These are phyloP conservation scores for Pipistrellus pygmaeus DNA, from an alignment of 2,797 vertebrate species.

Conservation along the genomic window DNA sequence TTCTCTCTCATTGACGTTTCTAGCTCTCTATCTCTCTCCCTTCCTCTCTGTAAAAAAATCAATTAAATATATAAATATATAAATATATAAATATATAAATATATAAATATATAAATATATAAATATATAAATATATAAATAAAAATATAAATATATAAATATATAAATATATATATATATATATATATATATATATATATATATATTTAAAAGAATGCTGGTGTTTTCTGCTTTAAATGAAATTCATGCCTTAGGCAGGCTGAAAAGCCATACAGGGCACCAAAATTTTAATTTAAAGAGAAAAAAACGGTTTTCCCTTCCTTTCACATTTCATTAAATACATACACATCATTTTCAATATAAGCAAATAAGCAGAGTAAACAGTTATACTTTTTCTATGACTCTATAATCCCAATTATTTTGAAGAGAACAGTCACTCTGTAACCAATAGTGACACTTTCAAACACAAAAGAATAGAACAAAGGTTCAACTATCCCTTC, in stretches of 20 bases:
- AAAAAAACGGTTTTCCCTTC: slow-evolving; percentile 11
- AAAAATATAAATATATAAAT: no score
- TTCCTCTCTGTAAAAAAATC: no score
- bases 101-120: no score
- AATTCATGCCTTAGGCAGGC: not conserved
- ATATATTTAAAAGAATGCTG: not conserved
- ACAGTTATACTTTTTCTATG: not conserved
- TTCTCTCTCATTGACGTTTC: no score
- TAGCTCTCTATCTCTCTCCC: no score
- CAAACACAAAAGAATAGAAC: not conserved
- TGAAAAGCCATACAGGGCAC: not conserved
- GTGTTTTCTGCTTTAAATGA: slow-evolving; percentile 34
- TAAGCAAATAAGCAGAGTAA: slow-evolving; percentile 20
- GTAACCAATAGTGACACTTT: not conserved
- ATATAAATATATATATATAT: not conserved
- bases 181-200: no score
- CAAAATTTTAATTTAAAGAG: not conserved
- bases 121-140: not conserved
- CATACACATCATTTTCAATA: not conserved
- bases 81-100: not conserved
- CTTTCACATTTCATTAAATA: slow-evolving; percentile 53
- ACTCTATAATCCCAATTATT: not conserved
- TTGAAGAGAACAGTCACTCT: not conserved
- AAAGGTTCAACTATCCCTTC: not conserved
- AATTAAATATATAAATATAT: no score